Evolutionary conservation across 2,797 vertebrate genomes (phyloP), one percentile per base, ranked within the genome.

Genomic region (Acipenser oxyrinchus): DNA sequence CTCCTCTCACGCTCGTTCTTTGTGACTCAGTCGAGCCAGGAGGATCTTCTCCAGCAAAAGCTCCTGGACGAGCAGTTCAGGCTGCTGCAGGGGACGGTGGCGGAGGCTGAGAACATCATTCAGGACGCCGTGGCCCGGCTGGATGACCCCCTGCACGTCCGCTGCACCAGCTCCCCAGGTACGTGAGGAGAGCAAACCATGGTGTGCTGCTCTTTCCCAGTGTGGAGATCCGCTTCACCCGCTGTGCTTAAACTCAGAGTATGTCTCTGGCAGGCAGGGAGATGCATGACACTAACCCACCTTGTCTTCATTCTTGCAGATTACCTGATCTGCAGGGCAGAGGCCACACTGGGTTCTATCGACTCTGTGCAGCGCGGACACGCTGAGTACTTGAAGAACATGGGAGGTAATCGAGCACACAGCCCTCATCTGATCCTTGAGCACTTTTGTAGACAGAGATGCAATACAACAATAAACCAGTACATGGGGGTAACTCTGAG

Each of bases 141-240:
- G 73, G 95, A 98, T 0, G 95, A 98, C 73, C 95, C 96, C 0
- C 80, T 98, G 72, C 95, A 97, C 55, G 59, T 99, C 63, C 91
- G 94, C 76, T 97, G 94, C 81, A 97, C 95, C 82, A 95, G 95
- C 81, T 97, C 95, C 66, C 96, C 96, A 72, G 96, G 96, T 96
- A 67, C 5, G 37, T 37, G 37, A 37, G 37, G 37, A 37, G 0
- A 37, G 37, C 37, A 37, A 37, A 37, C 2, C 23, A 37, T 2
- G 23, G 23, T 37, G 23, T 4, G 23, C 23, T 37, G 23, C 23
- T 37, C 23, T 2, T 37, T 37, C 23, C 23, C 23, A 37, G 23
- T 37, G 23, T 2, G 23, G 23, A 37, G 23, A 37, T 37, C 23
- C 23, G 23, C 23, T 37, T 37, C 23, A 4, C 23, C 23, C 23